phyloP scores from a whole-genome alignment of 1,140 invertebrate species.

The Scaptomyza montana region DNA sequence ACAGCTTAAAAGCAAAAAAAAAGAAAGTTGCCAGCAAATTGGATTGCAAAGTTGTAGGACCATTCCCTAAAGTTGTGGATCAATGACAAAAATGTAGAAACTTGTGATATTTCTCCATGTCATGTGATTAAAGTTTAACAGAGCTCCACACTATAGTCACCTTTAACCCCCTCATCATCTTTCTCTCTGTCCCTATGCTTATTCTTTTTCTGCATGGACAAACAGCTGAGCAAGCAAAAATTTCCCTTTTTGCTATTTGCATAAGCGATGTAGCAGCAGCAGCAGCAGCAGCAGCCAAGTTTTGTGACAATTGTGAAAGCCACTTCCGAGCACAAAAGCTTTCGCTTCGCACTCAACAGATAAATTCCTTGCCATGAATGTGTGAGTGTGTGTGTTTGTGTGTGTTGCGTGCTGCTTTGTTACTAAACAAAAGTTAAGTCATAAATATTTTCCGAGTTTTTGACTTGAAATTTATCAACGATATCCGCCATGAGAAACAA shows the following conservation, averaged over 20 bases:
- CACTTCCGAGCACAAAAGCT: constrained; percentile 21
- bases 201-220: constrained; percentile 5
- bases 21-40: constrained; percentile 37
- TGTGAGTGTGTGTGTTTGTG: constrained; percentile 3
- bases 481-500: constrained; percentile 63
- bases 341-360: constrained; percentile 7
- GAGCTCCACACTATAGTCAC: background rate
- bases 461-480: constrained; percentile 82
- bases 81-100: constrained; percentile 70
- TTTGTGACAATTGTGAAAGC: constrained; percentile 63
- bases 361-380: constrained; percentile 26
- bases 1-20: background rate
- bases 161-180: too few relatives aligned
- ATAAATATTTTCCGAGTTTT: constrained; percentile 82
- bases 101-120: constrained; percentile 65
- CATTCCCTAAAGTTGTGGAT: constrained; percentile 49
- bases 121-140: constrained; percentile 78
- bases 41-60: constrained; percentile 33
- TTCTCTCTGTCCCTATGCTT: background rate
- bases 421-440: constrained; percentile 81
- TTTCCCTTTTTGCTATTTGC: constrained; percentile 58
- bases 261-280: constrained; percentile 43
- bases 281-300: constrained; percentile 43
- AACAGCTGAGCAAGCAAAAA: constrained; percentile 39
- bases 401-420: constrained; percentile 61